Base-by-base conservation (phyloP, 2,797 vertebrate genomes). In the Sebastes aleutianus region DNA sequence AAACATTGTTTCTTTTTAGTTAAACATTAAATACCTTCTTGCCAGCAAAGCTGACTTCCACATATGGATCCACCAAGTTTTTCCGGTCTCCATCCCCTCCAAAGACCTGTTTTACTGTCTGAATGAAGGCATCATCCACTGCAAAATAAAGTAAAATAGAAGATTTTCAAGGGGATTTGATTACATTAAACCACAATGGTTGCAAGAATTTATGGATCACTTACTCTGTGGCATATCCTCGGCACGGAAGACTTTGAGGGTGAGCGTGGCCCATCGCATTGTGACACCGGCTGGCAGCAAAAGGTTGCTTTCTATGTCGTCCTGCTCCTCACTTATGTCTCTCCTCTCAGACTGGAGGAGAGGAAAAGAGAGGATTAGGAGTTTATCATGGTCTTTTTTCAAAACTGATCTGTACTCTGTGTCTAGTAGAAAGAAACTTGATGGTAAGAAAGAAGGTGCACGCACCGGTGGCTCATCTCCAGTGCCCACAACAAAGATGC, bases 161-260 rank as follows among this genome's bases (percentile, higher is more conserved):
- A 31, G 0, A 64, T 67, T 70, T 16, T 59, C n/a, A 50, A 36
- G 3, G 1, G 0, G 5, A 58, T 66, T 4, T 63, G 20, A 64
- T 20, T 3, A 6, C 5, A 73, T 56, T 53, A 10, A 53, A 16
- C 5, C 6, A 6, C 4, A 50, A 3, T 26, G 24, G 1, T 8
- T 29, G 10, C 11, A 34, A 18, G 54, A 31, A 22, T 53, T 2
- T 54, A 14, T 22, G 18, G 18, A 3, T 59, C 16, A 53, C 86
- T 8, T 95, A 99, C 98, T 99, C 92, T 99, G 98, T 2, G 98
- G 98, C 93, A 99, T 97, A 76, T 99, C 98, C 85, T 99, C 98
- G 0, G 98, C 98, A 78, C 98, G 96, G 93, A 97, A 99, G 82
- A 99, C 97, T 93, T 98, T 99, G 74, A 99, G 95, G 76, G 95